Evolutionary conservation across 2,113 vertebrate species (phyloP), one percentile per base, ranked within the genome.

Genomic region (Pseudorhombus dupliciocellatus): DNA sequence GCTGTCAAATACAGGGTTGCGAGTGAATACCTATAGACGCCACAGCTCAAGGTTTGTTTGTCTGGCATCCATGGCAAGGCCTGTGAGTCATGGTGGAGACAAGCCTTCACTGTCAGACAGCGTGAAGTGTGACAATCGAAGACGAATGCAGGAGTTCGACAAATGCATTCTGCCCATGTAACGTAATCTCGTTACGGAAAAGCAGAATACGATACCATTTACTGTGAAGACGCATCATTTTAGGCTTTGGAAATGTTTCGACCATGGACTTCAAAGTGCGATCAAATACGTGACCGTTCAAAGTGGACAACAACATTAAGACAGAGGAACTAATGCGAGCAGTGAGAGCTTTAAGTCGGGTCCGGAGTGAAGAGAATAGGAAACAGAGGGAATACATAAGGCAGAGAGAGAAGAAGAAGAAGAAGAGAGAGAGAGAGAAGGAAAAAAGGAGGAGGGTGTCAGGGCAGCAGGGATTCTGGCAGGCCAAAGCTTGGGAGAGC

Each of bases 401-500:
- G 52, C 26, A n/a, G 42, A 28, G 42, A 18, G 58, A 40, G 60
- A 20, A 22, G 60, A 46, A 28, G 72, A 11, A 37, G 42, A 58
- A 30, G 1, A 57, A n/a, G 42, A 28, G 42, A 18, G 58, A 40
- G 60, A 20, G 26, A 63, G 51, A 28, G 72, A 11, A 37, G 42
- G 55, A 54, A 20, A 4, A 26, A 28, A 53, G 21, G 55, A 55
- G 53, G 37, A 61, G 51, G 69, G 65, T 80, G 71, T 81, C 28
- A 26, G 55, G 63, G 66, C 63, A 75, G 71, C 63, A 62, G 65
- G 69, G 76, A 79, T 72, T 46, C 50, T 22, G 65, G 66, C 56
- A 69, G 69, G 67, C 78, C 77, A 73, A 77, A 72, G 48, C 68
- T 57, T 74, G 77, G 31, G 65, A 73, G 61, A 61, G 70, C 60